Evolutionary conservation across 2,797 vertebrate genomes (phyloP), one percentile per base, ranked within the genome.

Genomic region (Semotilus atromaculatus): DNA sequence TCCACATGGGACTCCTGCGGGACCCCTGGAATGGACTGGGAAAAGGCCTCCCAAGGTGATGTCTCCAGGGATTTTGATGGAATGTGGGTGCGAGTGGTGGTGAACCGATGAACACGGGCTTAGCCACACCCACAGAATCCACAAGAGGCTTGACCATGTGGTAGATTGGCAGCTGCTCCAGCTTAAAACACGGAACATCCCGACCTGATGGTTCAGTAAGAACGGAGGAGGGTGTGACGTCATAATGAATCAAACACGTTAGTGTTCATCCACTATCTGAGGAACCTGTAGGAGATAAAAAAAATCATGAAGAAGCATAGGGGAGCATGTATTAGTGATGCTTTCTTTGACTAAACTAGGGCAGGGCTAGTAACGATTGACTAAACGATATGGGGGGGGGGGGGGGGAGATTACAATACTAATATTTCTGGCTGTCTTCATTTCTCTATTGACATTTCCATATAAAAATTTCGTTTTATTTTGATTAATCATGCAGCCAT

Each of bases 31-130:
- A 3, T 98, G 97, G 58, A 98, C 95, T 0, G 97, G 97, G 88
- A 97, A 98, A 31, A 97, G 94, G 1, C 96, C 97, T 3, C 97
- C 97, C 29, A 97, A 91, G 0, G 97, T 97, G 86, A 98, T 94
- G 90, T 97, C 96, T 0, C 97, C 97, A 0, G 94, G 93, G 58
- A 97, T 92, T 80, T 96, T 96, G 89, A 98, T 97, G 1, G 96
- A 97, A 88, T 96, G 94, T 19, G 96, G 92, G 70, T 96, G 92
- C 3, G 93, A 81, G 86, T 94, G 91, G 31, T 96, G 93, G 40
- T 96, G 95, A 34, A 86, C 88, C 40, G 62, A 70, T 2, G 51
- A 71, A 48, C 81, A 86, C 18, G 75, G 84, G 10, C 75, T 78
- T 13, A 88, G 53, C 78, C 85, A 81, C 45, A 73, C 79, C 77